phyloP scores from a whole-genome alignment of 2,888 invertebrate genomes.

The Chironomus riparius region DNA sequence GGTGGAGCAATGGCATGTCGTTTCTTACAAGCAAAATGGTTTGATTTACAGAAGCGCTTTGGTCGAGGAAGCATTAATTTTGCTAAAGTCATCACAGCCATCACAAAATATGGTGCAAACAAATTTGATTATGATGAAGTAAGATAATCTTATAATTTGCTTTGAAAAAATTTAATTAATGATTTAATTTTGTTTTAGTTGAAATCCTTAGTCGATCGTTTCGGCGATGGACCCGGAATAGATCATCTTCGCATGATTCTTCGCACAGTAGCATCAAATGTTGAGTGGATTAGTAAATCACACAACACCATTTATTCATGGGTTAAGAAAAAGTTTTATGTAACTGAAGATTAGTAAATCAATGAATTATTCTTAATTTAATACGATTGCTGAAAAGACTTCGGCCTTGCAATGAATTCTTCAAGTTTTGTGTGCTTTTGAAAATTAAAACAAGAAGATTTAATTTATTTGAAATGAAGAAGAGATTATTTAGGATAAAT shows the following conservation, averaged over 20 bases:
- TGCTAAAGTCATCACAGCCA: conserved; percentile 43
- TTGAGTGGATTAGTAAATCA: conserved; percentile 42
- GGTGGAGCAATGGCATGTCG: conserved; percentile 44
- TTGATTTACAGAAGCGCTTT: conserved; percentile 39
- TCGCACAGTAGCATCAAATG: conserved; percentile 42
- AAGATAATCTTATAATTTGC: conserved; percentile 1
- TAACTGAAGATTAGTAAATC: background rate
- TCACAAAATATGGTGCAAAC: conserved; percentile 43
- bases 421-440: too few species aligned
- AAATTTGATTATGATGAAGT: conserved; percentile 44
- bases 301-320: conserved; percentile 42
- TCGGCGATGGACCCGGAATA: conserved; percentile 43
- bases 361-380: too few species aligned
- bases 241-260: conserved; percentile 42
- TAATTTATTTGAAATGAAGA: too few species aligned
- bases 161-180: background rate
- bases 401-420: too few species aligned
- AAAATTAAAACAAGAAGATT: too few species aligned
- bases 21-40: conserved; percentile 43
- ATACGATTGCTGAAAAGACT: too few species aligned
- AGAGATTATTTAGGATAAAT: too few species aligned
- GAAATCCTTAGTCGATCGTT: conserved; percentile 42
- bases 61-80: conserved; percentile 41
- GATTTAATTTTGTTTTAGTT: conserved; percentile 33
- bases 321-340: conserved; percentile 34